Evolutionary conservation across 2,888 invertebrate genomes (phyloP), one percentile per base, ranked within the genome.

Genomic region (Slavum lentiscoides): DNA sequence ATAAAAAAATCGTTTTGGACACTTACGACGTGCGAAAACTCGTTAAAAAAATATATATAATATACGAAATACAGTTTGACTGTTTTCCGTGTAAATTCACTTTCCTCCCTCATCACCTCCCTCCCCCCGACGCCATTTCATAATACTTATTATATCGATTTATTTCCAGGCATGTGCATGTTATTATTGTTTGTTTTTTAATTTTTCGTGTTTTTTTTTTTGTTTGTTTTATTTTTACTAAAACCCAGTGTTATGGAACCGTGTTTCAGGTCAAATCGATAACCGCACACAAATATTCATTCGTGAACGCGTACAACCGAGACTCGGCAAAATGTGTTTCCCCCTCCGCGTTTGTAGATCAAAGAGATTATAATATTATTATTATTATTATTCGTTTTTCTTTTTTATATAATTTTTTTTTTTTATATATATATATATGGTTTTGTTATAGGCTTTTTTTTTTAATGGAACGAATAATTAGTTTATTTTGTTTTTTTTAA

Each of bases 191-290:
- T 73, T 19, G 58, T n/a, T 13, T 74, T 61, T 74, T 53, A 74
- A 74, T 74, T 74, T 74, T 66, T 66, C 21, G 39, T 58, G 39
- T 17, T 21, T 55, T 66, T 43, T 37, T 58, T 58, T 39, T 55
- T 66, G n/a, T n/a, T n/a, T n/a, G 7, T 59, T 70, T 62, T 55
- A 11, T n/a, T 39, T 62, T 69, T 61, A 69, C 68, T 77, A 77
- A 77, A 68, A 61, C 43, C 30, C n/a, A 69, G 49, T 59, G 30
- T 30, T 30, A 30, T 69, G 49, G 37, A 15, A 61, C 76, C 68
- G 61, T 77, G 76, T 77, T 80, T 80, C 70, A 80, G 77, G 77
- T 80, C 77, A 80, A 80, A 80, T 62, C 70, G 62, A 80, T 80
- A 70, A 70, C 70, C 53, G 53, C 62, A 77, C 53, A 62, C 62